These are phyloP conservation scores for Resseliella maxima DNA, from an alignment of 2,888 invertebrate genomes.

Conservation along the genomic window DNA sequence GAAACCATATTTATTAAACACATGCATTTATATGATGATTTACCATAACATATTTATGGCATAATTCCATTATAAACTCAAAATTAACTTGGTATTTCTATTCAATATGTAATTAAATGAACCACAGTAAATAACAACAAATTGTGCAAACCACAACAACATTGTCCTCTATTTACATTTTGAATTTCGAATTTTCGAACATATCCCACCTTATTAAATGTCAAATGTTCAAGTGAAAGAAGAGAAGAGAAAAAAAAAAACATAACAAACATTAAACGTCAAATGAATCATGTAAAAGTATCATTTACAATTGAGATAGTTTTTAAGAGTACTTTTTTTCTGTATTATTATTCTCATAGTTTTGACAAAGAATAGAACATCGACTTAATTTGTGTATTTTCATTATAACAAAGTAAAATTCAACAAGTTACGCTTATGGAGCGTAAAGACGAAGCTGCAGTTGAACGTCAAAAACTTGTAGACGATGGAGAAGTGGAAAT, in stretches of 20 bases:
- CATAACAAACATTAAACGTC: conserved; percentile 43
- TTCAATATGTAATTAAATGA: too few species aligned
- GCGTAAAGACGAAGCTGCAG: conserved; percentile 65
- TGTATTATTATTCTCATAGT: background rate
- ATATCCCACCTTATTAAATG: background rate
- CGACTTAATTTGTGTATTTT: background rate
- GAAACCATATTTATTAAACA: too few species aligned
- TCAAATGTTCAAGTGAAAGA: background rate
- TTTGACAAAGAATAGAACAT: background rate
- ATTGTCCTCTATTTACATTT: conserved; percentile 17
- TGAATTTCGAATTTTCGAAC: conserved; percentile 35
- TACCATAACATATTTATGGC: too few species aligned
- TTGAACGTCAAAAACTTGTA: conserved; percentile 67
- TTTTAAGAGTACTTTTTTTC: background rate
- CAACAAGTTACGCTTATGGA: conserved; percentile 60
- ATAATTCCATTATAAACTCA: too few species aligned
- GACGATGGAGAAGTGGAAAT: conserved; percentile 63
- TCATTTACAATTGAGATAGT: background rate
- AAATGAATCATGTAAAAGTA: background rate
- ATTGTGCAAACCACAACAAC: too few species aligned
- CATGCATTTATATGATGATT: too few species aligned
- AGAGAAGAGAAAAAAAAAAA: background rate
- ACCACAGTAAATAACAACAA: too few species aligned
- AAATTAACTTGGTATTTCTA: too few species aligned
- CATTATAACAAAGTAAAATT: background rate